Conservation (phyloP, 2,888 invertebrate genomes). For the Cantharis lateralis region DNA sequence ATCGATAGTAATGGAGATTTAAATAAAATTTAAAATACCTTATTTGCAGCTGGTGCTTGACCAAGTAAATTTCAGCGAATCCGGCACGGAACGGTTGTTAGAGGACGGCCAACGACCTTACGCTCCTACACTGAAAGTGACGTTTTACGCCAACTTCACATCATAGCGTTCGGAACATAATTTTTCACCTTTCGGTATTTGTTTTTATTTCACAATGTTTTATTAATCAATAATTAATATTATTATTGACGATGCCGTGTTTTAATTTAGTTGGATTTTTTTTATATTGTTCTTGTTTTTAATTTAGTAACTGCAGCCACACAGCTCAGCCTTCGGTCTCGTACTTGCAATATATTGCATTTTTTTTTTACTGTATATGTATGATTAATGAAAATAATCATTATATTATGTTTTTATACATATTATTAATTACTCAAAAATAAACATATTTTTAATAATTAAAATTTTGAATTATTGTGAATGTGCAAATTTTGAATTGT, state of each 20-base stretch:
- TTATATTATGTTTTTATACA: neutral
- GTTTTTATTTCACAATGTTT: neutral
- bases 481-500: neutral
- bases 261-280: neutral
- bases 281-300: neutral
- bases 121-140: constrained; percentile 49
- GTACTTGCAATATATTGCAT: neutral
- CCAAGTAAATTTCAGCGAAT: constrained; percentile 9
- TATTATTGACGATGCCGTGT: neutral
- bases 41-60: constrained; percentile 1
- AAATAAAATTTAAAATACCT: constrained; percentile 4
- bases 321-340: neutral
- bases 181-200: neutral
- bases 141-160: constrained; percentile 40
- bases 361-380: neutral
- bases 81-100: constrained; percentile 47
- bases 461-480: too few species aligned
- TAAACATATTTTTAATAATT: neutral
- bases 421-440: neutral
- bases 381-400: neutral
- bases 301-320: neutral
- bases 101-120: constrained; percentile 55
- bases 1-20: neutral
- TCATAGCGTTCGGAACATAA: neutral
- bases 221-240: neutral